A percentile compares a stretch with the other conserved stretches of the same genome.
phyloP scores from a whole-genome alignment of 2,888 invertebrate genomes.

The Xanthostigma xanthostigma region DNA sequence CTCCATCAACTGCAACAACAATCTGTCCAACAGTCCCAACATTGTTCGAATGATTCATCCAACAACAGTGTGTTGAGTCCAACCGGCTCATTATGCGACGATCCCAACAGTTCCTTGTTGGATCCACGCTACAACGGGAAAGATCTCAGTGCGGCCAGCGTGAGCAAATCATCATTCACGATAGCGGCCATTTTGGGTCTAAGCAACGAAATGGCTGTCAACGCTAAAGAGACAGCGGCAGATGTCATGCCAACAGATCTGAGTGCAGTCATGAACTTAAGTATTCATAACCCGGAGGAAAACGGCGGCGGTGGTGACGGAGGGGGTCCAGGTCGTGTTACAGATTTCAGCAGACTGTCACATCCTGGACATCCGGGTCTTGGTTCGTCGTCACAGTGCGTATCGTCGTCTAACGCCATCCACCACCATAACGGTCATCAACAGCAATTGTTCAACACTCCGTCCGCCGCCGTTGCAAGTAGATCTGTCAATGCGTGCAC shows the following conservation, averaged over 20 bases:
- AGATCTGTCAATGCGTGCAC: too few relatives aligned
- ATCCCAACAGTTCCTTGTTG: constrained; percentile 12
- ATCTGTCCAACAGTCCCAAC: constrained; percentile 8
- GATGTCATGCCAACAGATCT: constrained; percentile 21
- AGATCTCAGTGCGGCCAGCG: constrained; percentile 14
- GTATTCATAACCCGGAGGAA: constrained; percentile 30
- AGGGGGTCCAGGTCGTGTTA: constrained; percentile 15
- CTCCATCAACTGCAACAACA: constrained; percentile 26
- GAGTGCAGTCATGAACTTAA: constrained; percentile 34
- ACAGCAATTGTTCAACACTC: too few relatives aligned
- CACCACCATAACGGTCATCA: too few relatives aligned
- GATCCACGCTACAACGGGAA: not conserved
- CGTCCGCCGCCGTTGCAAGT: too few relatives aligned
- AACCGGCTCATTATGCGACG: constrained; percentile 20
- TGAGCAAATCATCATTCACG: constrained; percentile 49
- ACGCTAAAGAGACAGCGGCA: constrained; percentile 12
- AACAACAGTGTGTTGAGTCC: constrained; percentile 14
- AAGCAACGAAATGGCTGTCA: constrained; percentile 28
- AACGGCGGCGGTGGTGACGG: constrained; percentile 4
- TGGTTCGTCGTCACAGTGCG: constrained; percentile 12
- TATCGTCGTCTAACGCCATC: too few relatives aligned
- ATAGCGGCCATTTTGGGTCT: constrained; percentile 78
- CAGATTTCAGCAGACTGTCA: constrained; percentile 23
- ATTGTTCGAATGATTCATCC: too few relatives aligned
- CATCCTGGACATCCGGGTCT: constrained; percentile 21